Percentiles rank a stretch among this genome's conserved stretches.
Conservation (phyloP, 2,888 invertebrate genomes). For the Heteropelma amictum region DNA sequence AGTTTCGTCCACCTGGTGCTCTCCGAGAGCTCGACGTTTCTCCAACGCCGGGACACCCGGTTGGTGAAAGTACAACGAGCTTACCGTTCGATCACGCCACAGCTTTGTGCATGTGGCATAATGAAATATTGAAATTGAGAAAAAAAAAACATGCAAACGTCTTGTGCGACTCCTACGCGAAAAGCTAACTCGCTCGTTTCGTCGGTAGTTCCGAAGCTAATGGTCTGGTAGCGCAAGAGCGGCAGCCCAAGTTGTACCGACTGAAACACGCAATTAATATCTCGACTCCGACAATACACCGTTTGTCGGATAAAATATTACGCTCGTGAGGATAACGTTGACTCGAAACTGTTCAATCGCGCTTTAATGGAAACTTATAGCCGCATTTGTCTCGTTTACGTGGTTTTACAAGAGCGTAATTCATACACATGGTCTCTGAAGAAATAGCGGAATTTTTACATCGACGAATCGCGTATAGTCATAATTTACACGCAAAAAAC, state of each 20-base stretch:
- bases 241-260: too few relatives aligned
- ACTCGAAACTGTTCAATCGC: neutral
- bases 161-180: slow-evolving; percentile 18
- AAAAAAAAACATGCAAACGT: slow-evolving; percentile 1
- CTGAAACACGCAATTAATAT: neutral
- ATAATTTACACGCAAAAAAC: too few relatives aligned
- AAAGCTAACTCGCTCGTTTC: neutral
- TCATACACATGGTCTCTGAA: too few relatives aligned
- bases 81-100: slow-evolving; percentile 30
- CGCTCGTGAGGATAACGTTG: neutral
- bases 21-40: slow-evolving; percentile 15
- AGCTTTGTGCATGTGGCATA: neutral
- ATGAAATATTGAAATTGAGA: neutral
- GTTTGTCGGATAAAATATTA: neutral
- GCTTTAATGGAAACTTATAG: neutral
- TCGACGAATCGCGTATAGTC: too few relatives aligned
- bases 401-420: neutral
- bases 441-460: too few relatives aligned
- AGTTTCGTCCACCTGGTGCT: slow-evolving; percentile 22
- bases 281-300: neutral
- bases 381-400: neutral
- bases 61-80: slow-evolving; percentile 42
- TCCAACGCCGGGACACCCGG: slow-evolving; percentile 8
- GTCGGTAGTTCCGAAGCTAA: neutral
- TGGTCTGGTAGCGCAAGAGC: neutral